phyloP scores from a whole-genome alignment of 2,888 invertebrate genomes.

The Cantharis flavilabris region DNA sequence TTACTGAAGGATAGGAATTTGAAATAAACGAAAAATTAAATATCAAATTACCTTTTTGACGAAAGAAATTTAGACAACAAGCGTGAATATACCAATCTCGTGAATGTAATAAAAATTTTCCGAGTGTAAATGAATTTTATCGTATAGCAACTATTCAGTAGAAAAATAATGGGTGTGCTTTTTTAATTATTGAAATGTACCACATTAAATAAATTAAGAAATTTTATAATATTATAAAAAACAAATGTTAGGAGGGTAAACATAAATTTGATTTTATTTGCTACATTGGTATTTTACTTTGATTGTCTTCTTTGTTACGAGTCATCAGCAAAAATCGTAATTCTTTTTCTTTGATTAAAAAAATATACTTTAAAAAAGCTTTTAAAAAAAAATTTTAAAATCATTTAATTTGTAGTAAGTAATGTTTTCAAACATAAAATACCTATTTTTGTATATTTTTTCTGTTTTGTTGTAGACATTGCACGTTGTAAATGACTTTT shows the following conservation, averaged over 20 bases:
- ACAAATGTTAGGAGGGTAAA: background rate
- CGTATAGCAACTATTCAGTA: background rate
- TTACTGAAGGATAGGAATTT: background rate
- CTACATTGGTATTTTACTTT: background rate
- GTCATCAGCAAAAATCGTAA: background rate
- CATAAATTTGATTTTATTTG: background rate
- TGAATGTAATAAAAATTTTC: background rate
- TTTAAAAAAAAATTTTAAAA: too few species aligned
- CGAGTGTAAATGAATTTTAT: background rate
- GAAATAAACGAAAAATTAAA: background rate
- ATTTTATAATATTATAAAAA: background rate
- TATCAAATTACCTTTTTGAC: background rate
- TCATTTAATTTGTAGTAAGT: background rate
- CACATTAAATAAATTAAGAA: background rate
- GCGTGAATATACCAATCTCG: background rate
- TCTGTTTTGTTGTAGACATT: background rate
- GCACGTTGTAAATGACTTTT: background rate
- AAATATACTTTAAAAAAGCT: background rate
- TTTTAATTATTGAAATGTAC: background rate
- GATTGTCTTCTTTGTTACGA: background rate
- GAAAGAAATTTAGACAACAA: background rate
- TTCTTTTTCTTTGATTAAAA: background rate
- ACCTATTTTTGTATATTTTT: background rate
- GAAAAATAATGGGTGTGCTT: background rate
- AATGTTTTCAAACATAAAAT: background rate